Percentiles rank a stretch among this genome's conserved stretches.
Conservation (phyloP, 2,888 invertebrate species). For the Pollenia griseotomentosa region DNA sequence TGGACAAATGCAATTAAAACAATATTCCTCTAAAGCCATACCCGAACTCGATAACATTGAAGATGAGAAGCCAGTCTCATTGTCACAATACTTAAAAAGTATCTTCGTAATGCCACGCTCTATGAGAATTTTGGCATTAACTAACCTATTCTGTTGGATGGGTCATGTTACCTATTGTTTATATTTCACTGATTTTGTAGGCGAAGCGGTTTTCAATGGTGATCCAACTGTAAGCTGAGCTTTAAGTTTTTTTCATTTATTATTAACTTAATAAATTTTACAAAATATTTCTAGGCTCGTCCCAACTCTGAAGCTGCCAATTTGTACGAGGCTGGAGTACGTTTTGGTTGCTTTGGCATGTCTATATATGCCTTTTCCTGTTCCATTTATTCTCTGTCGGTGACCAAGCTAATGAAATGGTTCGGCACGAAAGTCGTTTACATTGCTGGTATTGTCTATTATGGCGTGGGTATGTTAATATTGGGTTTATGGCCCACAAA, state of each 20-base stretch:
- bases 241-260: constrained; percentile 75
- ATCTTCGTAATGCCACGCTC: constrained; percentile 87
- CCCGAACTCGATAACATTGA: constrained; percentile 65
- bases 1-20: constrained; percentile 9
- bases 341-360: constrained; percentile 84
- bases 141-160: constrained; percentile 89
- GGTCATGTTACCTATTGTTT: constrained; percentile 88
- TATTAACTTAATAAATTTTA: background rate
- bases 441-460: constrained; percentile 82
- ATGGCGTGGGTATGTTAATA: constrained; percentile 83
- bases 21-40: constrained; percentile 61
- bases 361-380: constrained; percentile 84
- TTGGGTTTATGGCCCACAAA: constrained; percentile 83
- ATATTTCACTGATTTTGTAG: constrained; percentile 89
- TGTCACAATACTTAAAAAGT: constrained; percentile 84
- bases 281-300: constrained; percentile 76
- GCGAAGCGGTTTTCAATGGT: constrained; percentile 87
- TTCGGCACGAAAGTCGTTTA: constrained; percentile 82
- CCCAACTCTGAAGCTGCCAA: constrained; percentile 76
- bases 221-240: constrained; percentile 84
- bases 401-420: constrained; percentile 82
- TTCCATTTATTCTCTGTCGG: constrained; percentile 83
- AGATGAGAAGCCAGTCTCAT: constrained; percentile 78
- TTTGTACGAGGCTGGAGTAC: constrained; percentile 83
- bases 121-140: constrained; percentile 86